Conservation (phyloP, 2,113 vertebrate species). For the Brienomyrus longianalis region DNA sequence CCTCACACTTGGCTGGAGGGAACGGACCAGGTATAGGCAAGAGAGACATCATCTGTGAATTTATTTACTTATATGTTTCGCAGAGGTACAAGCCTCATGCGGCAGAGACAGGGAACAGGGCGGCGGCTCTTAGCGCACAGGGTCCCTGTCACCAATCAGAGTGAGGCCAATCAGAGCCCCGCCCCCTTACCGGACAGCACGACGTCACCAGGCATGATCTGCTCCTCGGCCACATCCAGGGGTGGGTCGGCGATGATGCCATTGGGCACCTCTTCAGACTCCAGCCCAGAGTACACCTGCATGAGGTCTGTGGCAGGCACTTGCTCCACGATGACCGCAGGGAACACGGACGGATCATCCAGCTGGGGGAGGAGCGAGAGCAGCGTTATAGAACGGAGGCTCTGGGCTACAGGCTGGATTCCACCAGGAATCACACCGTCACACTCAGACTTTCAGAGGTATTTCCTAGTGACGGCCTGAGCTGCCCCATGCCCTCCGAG, state of each 20-base stretch:
- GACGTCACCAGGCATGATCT: constrained; percentile 68
- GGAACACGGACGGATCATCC: constrained; percentile 78
- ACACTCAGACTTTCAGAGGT: not conserved
- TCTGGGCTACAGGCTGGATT: not conserved
- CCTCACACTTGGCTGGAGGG: not conserved
- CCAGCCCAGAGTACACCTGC: constrained; percentile 77
- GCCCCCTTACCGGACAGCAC: constrained; percentile 62
- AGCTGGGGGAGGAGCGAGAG: constrained; percentile 46
- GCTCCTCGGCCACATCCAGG: constrained; percentile 69
- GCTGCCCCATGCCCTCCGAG: not conserved
- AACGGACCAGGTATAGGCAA: not conserved
- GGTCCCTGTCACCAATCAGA: not conserved
- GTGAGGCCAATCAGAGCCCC: not conserved
- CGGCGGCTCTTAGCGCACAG: not conserved
- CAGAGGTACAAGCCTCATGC: not conserved
- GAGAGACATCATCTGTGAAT: not conserved
- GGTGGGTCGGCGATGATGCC: constrained; percentile 70
- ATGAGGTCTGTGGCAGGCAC: constrained; percentile 73
- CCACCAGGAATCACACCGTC: not conserved
- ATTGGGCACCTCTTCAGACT: constrained; percentile 69
- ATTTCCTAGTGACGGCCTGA: not conserved
- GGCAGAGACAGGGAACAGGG: not conserved
- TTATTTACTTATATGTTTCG: not conserved
- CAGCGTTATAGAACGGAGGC: constrained; percentile 12
- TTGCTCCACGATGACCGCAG: constrained; percentile 78